These are phyloP conservation scores for Catocala fraxini DNA, from an alignment of 2,888 invertebrate genomes.

Conservation along the genomic window DNA sequence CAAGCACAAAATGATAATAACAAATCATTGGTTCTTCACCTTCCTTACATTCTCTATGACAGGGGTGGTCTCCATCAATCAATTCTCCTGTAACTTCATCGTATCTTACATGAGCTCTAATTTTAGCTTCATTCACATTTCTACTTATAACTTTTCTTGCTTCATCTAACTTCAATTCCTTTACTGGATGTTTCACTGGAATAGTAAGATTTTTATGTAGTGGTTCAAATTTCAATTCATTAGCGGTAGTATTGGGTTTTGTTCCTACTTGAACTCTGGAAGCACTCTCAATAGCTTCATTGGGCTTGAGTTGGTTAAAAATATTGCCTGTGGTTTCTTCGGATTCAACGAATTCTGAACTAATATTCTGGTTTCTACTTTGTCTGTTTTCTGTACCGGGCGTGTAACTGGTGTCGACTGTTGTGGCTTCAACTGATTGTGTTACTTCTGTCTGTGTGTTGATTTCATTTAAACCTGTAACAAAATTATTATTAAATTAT, in stretches of 20 bases:
- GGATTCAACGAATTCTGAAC: conserved; percentile 36
- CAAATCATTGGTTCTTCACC: conserved; percentile 90
- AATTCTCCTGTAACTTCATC: conserved; percentile 81
- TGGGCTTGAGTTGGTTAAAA: conserved; percentile 57
- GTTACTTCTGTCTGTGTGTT: conserved; percentile 56
- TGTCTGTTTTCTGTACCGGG: conserved; percentile 37
- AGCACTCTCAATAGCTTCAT: conserved; percentile 64
- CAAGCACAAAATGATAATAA: conserved; percentile 91
- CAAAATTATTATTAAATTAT: conserved; percentile 35
- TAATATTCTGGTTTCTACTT: conserved; percentile 43
- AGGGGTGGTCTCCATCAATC: conserved; percentile 85
- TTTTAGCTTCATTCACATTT: conserved; percentile 62
- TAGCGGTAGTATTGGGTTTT: conserved; percentile 59
- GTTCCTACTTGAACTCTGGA: conserved; percentile 72
- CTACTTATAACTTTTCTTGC: conserved; percentile 43
- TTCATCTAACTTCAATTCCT: conserved; percentile 54
- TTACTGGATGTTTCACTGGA: conserved; percentile 53
- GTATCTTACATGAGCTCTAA: conserved; percentile 73
- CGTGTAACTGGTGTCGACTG: conserved; percentile 39
- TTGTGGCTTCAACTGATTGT: conserved; percentile 48
- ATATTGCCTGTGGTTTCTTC: conserved; percentile 48
- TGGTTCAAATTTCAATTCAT: conserved; percentile 58
- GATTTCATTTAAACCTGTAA: conserved; percentile 70
- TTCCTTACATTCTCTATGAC: conserved; percentile 89
- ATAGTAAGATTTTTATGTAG: conserved; percentile 51